These are phyloP conservation scores for Babylonia areolata DNA, from an alignment of 1,140 invertebrate genomes.

Conservation along the genomic window DNA sequence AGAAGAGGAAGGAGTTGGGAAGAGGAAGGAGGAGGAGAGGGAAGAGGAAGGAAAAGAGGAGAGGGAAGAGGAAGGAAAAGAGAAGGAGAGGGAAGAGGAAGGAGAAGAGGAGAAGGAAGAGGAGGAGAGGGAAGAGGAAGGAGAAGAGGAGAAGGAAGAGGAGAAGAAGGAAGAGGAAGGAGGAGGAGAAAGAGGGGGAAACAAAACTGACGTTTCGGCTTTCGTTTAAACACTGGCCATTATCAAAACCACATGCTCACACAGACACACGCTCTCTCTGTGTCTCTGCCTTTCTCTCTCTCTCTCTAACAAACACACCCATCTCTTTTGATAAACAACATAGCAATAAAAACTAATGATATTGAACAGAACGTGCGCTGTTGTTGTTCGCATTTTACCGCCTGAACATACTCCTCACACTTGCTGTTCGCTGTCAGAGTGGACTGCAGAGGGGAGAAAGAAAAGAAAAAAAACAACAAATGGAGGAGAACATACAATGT, in stretches of 20 bases:
- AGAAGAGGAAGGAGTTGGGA: too few relatives aligned
- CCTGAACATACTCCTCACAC: too few relatives aligned
- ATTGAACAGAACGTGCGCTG: too few relatives aligned
- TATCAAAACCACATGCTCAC: neutral
- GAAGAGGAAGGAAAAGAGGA: neutral
- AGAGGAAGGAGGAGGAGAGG: neutral
- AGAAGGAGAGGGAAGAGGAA: neutral
- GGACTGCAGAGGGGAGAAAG: too few relatives aligned
- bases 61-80: neutral
- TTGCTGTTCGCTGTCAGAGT: too few relatives aligned
- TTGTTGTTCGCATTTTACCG: too few relatives aligned
- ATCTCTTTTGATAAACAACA: too few relatives aligned
- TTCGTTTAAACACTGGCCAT: too few relatives aligned
- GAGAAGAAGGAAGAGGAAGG: neutral
- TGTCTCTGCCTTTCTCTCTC: neutral
- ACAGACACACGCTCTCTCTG: neutral
- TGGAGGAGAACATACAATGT: too few relatives aligned
- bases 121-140: neutral
- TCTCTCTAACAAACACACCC: neutral
- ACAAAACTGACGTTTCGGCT: too few relatives aligned
- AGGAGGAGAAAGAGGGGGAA: neutral
- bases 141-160: neutral
- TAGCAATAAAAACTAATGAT: too few relatives aligned
- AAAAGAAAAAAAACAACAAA: too few relatives aligned
- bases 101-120: neutral